These are phyloP conservation scores for Siderastrea siderea DNA, from an alignment of 92 coral and sea anemone species.

Conservation along the genomic window DNA sequence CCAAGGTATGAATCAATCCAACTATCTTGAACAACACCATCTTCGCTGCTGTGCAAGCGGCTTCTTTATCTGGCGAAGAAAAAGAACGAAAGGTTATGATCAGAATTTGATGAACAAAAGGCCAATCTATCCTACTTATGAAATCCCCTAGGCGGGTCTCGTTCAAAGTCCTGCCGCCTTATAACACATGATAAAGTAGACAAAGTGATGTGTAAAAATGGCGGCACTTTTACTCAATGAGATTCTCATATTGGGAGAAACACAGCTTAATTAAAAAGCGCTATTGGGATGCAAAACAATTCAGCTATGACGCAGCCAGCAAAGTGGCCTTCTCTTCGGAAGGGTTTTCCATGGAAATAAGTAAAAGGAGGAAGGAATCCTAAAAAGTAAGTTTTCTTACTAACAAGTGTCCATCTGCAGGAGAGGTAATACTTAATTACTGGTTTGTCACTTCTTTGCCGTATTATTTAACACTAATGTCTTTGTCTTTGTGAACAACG, in stretches of 20 bases:
- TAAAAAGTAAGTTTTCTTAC: background rate
- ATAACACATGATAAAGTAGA: constrained; percentile 3
- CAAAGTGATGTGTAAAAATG: background rate
- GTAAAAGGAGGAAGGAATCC: background rate
- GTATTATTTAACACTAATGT: constrained; percentile 17
- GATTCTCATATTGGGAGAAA: constrained; percentile 7
- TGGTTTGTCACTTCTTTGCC: constrained; percentile 33
- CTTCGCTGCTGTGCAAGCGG: constrained; percentile 26
- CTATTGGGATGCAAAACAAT: background rate
- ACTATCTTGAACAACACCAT: constrained; percentile 7
- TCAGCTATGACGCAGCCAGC: too few species aligned
- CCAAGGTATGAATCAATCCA: background rate
- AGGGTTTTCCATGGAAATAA: background rate
- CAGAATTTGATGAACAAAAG: constrained; percentile 42
- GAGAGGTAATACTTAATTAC: constrained; percentile 22
- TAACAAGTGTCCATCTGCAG: background rate
- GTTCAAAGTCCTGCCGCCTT: constrained; percentile 42
- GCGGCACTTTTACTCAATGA: constrained; percentile 30
- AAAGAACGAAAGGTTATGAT: constrained; percentile 35
- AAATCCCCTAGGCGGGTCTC: constrained; percentile 34
- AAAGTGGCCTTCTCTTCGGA: background rate
- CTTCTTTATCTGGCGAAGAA: constrained; percentile 36
- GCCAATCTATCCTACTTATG: constrained; percentile 18
- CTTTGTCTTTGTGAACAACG: constrained; percentile 29
- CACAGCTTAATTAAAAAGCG: constrained; percentile 21